Conservation (phyloP, 2,888 invertebrate genomes). For the Heliconius ismenius region DNA sequence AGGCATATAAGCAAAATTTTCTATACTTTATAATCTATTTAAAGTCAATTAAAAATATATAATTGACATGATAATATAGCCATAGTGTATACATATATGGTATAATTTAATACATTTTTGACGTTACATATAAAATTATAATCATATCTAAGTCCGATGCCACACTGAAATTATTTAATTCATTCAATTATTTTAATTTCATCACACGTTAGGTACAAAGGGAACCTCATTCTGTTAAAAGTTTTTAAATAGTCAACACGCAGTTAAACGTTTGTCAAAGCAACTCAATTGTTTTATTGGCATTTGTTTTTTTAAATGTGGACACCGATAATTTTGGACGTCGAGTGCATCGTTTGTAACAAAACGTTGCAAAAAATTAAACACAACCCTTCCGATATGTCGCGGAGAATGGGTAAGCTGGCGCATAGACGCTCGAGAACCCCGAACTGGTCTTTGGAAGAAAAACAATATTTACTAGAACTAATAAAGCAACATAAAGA, state of each 20-base stretch:
- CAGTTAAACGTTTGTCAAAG: conserved; percentile 60
- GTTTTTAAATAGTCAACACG: conserved; percentile 51
- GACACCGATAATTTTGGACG: conserved; percentile 75
- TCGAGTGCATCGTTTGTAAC: conserved; percentile 79
- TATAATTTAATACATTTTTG: background rate
- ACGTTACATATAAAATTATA: conserved; percentile 22
- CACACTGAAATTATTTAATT: conserved; percentile 47
- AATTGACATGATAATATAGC: background rate
- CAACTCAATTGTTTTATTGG: conserved; percentile 47
- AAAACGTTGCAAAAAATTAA: conserved; percentile 78
- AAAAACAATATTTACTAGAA: conserved; percentile 74
- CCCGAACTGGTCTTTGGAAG: conserved; percentile 75
- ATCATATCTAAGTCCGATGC: conserved; percentile 40
- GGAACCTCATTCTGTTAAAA: conserved; percentile 51
- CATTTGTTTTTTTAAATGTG: conserved; percentile 79
- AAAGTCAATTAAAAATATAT: background rate
- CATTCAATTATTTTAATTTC: conserved; percentile 48
- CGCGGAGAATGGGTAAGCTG: conserved; percentile 70
- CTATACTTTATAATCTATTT: background rate
- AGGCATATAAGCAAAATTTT: background rate
- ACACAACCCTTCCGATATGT: conserved; percentile 59
- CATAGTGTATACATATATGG: background rate
- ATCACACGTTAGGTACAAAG: conserved; percentile 40
- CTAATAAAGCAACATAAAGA: conserved; percentile 73
- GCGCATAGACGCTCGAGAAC: conserved; percentile 67